These are phyloP conservation scores for Shargacucullia verbasci DNA, from an alignment of 2,888 invertebrate species.

Conservation along the genomic window DNA sequence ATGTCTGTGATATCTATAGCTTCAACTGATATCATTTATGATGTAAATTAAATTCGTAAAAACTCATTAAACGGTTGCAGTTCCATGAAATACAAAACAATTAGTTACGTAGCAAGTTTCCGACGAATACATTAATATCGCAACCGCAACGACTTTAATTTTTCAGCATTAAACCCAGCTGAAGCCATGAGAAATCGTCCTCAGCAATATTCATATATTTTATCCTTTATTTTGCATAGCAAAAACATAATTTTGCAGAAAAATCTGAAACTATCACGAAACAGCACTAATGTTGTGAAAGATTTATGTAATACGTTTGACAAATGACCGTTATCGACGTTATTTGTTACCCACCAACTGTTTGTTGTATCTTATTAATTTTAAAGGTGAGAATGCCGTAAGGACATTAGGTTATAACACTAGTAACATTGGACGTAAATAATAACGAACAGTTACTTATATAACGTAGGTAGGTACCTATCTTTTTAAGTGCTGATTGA, in stretches of 20 bases:
- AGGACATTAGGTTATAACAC: background rate
- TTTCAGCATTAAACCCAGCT: conserved; percentile 68
- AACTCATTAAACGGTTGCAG: background rate
- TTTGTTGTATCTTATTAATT: conserved; percentile 8
- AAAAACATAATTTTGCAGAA: conserved; percentile 34
- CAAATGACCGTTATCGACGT: conserved; percentile 5
- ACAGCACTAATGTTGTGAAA: conserved; percentile 16
- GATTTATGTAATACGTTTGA: conserved; percentile 28
- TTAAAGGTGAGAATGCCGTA: background rate
- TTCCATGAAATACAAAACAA: conserved; percentile 30
- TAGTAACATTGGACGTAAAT: background rate
- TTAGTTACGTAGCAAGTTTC: conserved; percentile 48
- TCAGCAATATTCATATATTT: conserved; percentile 55
- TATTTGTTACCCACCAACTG: conserved; percentile 3
- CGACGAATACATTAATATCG: conserved; percentile 65
- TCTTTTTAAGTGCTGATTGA: too few species aligned
- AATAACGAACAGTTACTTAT: too few species aligned
- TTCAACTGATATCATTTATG: too few species aligned
- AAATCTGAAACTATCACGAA: conserved; percentile 42
- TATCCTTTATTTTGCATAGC: conserved; percentile 42
- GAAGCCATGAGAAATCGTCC: conserved; percentile 64
- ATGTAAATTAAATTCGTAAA: conserved; percentile 2
- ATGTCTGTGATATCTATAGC: too few species aligned
- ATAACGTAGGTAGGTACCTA: too few species aligned
- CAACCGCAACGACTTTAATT: conserved; percentile 64